These are phyloP conservation scores for Leptobrachium leishanense DNA, from an alignment of 2,113 vertebrate species.

Conservation along the genomic window DNA sequence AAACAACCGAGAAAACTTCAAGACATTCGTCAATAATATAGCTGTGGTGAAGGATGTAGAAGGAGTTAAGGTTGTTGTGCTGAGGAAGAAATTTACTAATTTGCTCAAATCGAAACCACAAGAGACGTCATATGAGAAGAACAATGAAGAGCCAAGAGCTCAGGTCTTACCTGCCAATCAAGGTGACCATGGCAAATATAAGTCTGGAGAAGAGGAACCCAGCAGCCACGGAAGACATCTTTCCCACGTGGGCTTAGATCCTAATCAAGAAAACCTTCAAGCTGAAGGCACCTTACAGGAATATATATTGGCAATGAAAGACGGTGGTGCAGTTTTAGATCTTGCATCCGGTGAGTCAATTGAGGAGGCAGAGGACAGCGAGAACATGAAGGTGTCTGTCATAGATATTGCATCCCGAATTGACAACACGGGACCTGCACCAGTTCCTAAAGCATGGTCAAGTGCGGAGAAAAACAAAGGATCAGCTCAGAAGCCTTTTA, in stretches of 20 bases:
- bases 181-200: background rate
- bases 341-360: too few species aligned
- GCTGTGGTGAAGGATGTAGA: constrained; percentile 78
- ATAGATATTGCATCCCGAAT: constrained; percentile 51
- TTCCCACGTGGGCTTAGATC: background rate
- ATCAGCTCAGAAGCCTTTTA: constrained; percentile 67
- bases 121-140: background rate
- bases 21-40: constrained; percentile 77
- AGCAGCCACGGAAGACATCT: background rate
- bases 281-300: background rate
- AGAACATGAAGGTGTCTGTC: constrained; percentile 54
- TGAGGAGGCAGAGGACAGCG: background rate
- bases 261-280: background rate
- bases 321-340: background rate
- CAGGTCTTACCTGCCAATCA: background rate
- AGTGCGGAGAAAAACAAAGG: background rate
- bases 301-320: background rate
- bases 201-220: background rate
- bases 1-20: constrained; percentile 75
- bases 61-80: constrained; percentile 71
- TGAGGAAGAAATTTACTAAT: constrained; percentile 64
- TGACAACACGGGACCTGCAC: constrained; percentile 24
- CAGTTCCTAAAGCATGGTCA: constrained; percentile 21
- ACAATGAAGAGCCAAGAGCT: background rate
- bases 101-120: constrained; percentile 26